Conservation (phyloP, 1,140 invertebrate genomes). For the Sogatella furcifera region DNA sequence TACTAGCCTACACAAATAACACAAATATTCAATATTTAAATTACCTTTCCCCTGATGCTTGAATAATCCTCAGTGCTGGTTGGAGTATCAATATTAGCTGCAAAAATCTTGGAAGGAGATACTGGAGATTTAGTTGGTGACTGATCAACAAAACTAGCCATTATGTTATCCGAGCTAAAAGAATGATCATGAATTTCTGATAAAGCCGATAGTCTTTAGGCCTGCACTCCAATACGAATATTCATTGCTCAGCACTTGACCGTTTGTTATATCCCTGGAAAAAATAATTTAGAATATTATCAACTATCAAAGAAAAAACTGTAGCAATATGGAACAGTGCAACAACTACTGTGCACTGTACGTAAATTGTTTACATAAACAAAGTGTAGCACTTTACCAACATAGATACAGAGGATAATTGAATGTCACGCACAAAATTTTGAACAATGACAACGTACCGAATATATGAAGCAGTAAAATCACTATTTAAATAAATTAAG, state of each 20-base stretch:
- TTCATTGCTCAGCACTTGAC: not conserved
- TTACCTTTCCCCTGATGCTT: slow-evolving; percentile 36
- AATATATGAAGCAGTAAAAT: not conserved
- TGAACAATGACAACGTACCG: not conserved
- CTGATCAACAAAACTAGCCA: slow-evolving; percentile 27
- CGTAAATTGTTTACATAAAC: too few relatives aligned
- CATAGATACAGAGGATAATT: not conserved
- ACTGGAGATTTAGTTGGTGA: slow-evolving; percentile 22
- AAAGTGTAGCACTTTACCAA: not conserved
- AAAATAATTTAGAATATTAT: not conserved
- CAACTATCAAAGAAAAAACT: too few relatives aligned
- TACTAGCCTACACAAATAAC: too few relatives aligned
- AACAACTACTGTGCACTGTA: too few relatives aligned
- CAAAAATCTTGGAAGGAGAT: slow-evolving; percentile 20
- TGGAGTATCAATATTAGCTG: slow-evolving; percentile 26
- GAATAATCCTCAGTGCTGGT: slow-evolving; percentile 32
- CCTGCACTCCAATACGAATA: not conserved
- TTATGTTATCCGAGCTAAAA: not conserved
- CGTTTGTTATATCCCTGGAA: not conserved
- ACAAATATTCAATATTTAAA: slow-evolving; percentile 4
- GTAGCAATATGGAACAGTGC: too few relatives aligned
- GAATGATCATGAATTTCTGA: not conserved
- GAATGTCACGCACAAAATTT: not conserved
- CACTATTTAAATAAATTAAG: not conserved
- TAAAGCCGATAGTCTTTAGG: not conserved